Base-by-base conservation (phyloP, 1,140 invertebrate species). In the Diprion similis region DNA sequence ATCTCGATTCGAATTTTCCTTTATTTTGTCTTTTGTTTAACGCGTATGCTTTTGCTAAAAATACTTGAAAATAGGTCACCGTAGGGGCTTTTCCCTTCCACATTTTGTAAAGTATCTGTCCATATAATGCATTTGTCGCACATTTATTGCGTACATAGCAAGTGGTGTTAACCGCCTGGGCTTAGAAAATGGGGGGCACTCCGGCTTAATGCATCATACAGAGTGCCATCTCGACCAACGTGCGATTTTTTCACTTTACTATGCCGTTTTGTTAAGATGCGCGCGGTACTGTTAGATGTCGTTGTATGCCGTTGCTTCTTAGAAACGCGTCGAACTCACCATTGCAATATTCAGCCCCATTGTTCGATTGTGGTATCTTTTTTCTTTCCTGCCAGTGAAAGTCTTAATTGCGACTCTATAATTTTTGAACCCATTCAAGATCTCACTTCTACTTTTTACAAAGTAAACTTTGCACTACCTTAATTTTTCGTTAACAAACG, bases 401-500 rank as follows among this genome's bases (percentile, higher is more conserved):
- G 80, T 85, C 71, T 86, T 78, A 9, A 85, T 77, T 17, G 77
- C 13, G 17, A 15, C 72, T 76, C 79, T 80, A 72, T 83, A 85
- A 68, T 85, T 73, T 76, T 82, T 78, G 48, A 88, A 86, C 74
- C 80, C 79, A 11, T 82, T 66, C 10, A 84, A 77, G 1, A 86
- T 84, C 48, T 87, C 79, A 69, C 70, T 78, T 79, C 89, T 89
- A 4, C 79, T 77, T 66, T 82, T 84, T n/a, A 89, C 68, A 66
- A 89, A 78, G 71, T 84, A 82, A 15, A 86, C 78, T 74, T 79
- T 81, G 73, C 82, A 81, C 78, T 85, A 87, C 64, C 83, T 77
- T 9, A 83, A 80, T 68, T 71, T 85, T 37, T 89, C 87, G 78
- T 90, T 87, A 6, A 86, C 87, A 48, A 89, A 86, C 0, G 88